These are phyloP conservation scores for Lepidotrigona ventralis DNA, from an alignment of 1,140 invertebrate genomes.

Conservation along the genomic window DNA sequence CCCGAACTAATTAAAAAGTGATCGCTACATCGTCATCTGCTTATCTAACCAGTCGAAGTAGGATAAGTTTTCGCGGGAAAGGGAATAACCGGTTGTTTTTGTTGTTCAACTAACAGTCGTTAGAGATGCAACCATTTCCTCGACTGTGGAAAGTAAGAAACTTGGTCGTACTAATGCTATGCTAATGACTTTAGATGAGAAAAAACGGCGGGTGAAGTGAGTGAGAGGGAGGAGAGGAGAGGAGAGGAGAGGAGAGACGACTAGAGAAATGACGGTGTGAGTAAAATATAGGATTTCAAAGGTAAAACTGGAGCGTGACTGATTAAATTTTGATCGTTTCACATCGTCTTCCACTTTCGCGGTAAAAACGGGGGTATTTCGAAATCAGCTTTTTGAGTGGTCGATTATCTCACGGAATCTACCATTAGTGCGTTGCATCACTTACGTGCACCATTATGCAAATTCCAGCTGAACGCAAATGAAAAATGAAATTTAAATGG, in stretches of 20 bases:
- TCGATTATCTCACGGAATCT: no score
- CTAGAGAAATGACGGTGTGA: background rate
- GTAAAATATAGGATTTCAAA: background rate
- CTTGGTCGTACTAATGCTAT: conserved; percentile 38
- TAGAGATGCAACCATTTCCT: conserved; percentile 17
- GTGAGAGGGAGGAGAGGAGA: no score
- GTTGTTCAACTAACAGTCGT: conserved; percentile 22
- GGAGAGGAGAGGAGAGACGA: no score
- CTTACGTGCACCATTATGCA: no score
- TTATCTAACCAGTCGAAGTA: background rate
- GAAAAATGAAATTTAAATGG: no score
- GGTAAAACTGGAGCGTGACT: background rate
- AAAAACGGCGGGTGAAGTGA: background rate
- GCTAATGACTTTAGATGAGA: conserved; percentile 33
- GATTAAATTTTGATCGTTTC: conserved; percentile 1
- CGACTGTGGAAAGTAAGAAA: conserved; percentile 28
- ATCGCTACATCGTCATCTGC: conserved; percentile 6
- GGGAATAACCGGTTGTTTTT: conserved; percentile 17
- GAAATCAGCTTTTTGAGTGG: no score
- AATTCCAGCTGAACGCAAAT: no score
- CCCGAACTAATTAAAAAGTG: conserved; percentile 14
- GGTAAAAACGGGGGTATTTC: no score
- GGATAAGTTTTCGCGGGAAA: conserved; percentile 12
- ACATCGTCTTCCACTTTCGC: background rate
- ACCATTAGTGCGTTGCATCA: no score